These are phyloP conservation scores for Discoglossus pictus DNA, from an alignment of 2,797 vertebrate species.

Conservation along the genomic window DNA sequence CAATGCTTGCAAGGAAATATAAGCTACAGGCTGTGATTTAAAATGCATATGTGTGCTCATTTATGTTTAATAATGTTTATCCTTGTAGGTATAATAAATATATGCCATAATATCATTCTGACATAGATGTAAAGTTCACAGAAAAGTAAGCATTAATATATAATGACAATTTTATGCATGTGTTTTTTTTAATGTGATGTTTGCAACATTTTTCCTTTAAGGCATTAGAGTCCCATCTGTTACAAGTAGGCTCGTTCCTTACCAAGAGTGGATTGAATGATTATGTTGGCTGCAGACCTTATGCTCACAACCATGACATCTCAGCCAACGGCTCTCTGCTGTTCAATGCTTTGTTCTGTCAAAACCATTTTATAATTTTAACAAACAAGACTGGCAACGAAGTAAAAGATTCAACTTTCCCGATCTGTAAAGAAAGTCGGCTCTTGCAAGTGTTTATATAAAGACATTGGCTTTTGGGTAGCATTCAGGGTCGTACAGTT, in stretches of 20 bases:
- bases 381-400: slow-evolving; percentile 30
- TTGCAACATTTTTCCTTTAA: slow-evolving; percentile 21
- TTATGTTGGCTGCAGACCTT: slow-evolving; percentile 44
- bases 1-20: background rate
- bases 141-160: slow-evolving; percentile 36
- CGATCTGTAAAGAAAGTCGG: slow-evolving; percentile 4
- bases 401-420: slow-evolving; percentile 18
- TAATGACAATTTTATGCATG: slow-evolving; percentile 46
- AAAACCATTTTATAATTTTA: slow-evolving; percentile 34
- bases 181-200: slow-evolving; percentile 14
- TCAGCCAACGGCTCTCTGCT: slow-evolving; percentile 43
- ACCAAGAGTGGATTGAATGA: slow-evolving; percentile 25
- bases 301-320: slow-evolving; percentile 38
- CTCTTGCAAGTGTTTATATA: slow-evolving; percentile 20
- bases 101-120: slow-evolving; percentile 16
- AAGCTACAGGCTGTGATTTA: slow-evolving; percentile 33
- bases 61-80: slow-evolving; percentile 38
- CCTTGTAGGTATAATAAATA: slow-evolving; percentile 41
- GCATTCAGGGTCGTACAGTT: no score
- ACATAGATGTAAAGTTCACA: slow-evolving; percentile 46
- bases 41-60: slow-evolving; percentile 37
- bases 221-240: slow-evolving; percentile 43
- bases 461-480: slow-evolving; percentile 6
- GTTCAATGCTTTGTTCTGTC: slow-evolving; percentile 45
- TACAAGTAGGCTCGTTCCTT: slow-evolving; percentile 8